Evolutionary conservation across 2,113 vertebrate species (phyloP).

Genomic region (Hyla sarda): DNA sequence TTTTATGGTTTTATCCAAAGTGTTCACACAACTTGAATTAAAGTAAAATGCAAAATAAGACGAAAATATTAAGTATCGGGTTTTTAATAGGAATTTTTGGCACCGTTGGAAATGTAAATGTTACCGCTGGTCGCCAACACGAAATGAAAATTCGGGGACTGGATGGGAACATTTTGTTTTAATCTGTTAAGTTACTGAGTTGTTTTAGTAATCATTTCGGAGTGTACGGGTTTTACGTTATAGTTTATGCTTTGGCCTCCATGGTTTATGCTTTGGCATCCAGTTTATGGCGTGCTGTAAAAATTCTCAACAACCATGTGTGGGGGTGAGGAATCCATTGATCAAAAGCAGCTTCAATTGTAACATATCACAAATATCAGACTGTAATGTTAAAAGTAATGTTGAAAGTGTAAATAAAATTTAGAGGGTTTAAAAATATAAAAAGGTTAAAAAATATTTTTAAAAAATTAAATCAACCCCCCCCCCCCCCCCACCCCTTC

Average conservation of each 20-base stretch:
- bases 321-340: background rate
- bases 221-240: background rate
- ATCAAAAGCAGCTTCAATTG: background rate
- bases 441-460: too few relatives aligned
- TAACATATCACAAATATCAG: background rate
- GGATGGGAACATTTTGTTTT: slow-evolving; percentile 2
- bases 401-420: too few relatives aligned
- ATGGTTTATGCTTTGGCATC: slow-evolving; percentile 21
- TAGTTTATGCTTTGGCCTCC: slow-evolving; percentile 7
- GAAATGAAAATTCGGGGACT: background rate
- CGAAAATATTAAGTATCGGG: background rate
- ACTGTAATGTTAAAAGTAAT: background rate
- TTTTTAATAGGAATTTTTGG: slow-evolving; percentile 12
- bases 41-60: slow-evolving; percentile 2
- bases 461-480: too few relatives aligned
- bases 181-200: background rate
- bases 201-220: slow-evolving; percentile 4
- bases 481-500: too few relatives aligned
- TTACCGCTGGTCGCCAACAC: background rate
- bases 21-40: background rate
- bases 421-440: too few relatives aligned
- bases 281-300: slow-evolving; percentile 12
- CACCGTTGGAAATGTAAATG: background rate
- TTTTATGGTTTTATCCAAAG: slow-evolving; percentile 5
- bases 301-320: background rate